Percentiles rank a stretch among this genome's conserved stretches.
phyloP scores from a whole-genome alignment of 2,113 vertebrate genomes.

The Stegostoma tigrinum region DNA sequence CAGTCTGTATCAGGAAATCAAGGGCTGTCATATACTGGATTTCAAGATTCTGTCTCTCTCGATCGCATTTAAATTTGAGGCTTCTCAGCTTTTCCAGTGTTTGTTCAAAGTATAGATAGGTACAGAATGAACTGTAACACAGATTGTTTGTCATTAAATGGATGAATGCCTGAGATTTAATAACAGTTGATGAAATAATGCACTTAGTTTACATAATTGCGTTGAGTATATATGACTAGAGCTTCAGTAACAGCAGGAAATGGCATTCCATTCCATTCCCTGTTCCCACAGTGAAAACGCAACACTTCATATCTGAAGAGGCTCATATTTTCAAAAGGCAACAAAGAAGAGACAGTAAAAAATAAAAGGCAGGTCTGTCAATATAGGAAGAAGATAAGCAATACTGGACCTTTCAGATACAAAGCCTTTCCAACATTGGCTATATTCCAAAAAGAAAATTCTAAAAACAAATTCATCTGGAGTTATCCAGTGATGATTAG shows the following conservation, averaged over 20 bases:
- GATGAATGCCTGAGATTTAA: neutral
- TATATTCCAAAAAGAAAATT: neutral
- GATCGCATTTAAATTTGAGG: too few relatives aligned
- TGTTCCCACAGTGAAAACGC: neutral
- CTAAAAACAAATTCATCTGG: neutral
- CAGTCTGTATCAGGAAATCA: too few relatives aligned
- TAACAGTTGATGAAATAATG: neutral
- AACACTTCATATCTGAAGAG: neutral
- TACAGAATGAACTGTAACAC: conserved; percentile 55
- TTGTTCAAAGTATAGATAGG: conserved; percentile 55
- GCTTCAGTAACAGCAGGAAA: too few relatives aligned
- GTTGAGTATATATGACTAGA: neutral
- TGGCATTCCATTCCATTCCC: too few relatives aligned
- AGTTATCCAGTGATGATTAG: neutral
- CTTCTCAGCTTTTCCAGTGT: conserved; percentile 36
- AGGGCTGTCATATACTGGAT: too few relatives aligned
- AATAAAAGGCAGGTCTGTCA: neutral
- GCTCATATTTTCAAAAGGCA: neutral
- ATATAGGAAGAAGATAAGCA: neutral
- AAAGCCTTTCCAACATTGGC: neutral
- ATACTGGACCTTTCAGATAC: neutral
- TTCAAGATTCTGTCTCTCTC: too few relatives aligned
- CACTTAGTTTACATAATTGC: neutral
- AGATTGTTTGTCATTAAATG: conserved; percentile 55
- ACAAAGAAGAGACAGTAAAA: neutral